These are phyloP conservation scores for Megalonaias nervosa DNA, from an alignment of 1,140 invertebrate genomes.

Conservation along the genomic window DNA sequence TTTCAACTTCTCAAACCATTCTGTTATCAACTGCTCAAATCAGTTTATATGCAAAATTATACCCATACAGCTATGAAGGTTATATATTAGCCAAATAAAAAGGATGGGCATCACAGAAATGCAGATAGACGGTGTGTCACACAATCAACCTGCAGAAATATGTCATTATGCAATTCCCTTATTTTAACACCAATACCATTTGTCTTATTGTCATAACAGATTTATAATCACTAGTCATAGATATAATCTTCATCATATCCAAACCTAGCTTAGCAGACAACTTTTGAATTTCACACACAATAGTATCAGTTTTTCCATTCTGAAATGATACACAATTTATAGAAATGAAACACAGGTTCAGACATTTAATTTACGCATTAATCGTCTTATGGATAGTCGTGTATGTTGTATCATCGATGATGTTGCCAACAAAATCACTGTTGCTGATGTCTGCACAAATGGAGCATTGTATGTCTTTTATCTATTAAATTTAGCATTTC, in stretches of 20 bases:
- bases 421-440: conserved; percentile 20
- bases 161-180: neutral
- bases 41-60: too few relatives aligned
- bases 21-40: too few relatives aligned
- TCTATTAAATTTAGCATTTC: conserved; percentile 10
- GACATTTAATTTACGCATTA: conserved; percentile 20
- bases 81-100: too few relatives aligned
- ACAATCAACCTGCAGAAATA: conserved; percentile 20
- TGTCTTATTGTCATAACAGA: neutral
- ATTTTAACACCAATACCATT: conserved; percentile 9
- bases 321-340: conserved; percentile 16
- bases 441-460: neutral
- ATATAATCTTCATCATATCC: conserved; percentile 5
- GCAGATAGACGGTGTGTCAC: conserved; percentile 11
- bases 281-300: too few relatives aligned
- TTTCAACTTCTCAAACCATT: too few relatives aligned
- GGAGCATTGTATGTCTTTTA: neutral
- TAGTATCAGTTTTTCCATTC: conserved; percentile 14
- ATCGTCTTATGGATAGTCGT: conserved; percentile 20
- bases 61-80: too few relatives aligned
- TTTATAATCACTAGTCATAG: conserved; percentile 16
- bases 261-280: neutral
- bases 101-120: too few relatives aligned
- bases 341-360: conserved; percentile 22
- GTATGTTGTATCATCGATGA: conserved; percentile 27